Base-by-base conservation (phyloP, 2,113 vertebrate species). In the Bettongia penicillata region DNA sequence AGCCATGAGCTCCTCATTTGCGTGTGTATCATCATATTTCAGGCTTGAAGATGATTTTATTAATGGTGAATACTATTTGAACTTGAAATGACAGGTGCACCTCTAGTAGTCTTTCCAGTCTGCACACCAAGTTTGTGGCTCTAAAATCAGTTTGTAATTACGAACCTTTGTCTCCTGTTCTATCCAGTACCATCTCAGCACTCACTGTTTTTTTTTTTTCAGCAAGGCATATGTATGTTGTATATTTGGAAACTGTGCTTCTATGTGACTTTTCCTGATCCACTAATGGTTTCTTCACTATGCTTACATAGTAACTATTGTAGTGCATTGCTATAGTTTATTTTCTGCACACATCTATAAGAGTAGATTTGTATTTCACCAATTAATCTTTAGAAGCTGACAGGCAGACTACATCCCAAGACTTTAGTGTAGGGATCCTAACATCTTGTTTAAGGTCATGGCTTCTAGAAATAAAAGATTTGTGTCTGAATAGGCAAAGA, bases 151-250 rank as follows among this genome's bases (percentile, higher is more conserved):
- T 61, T 61, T 61, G 57, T 31, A 61, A 31, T 11, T 61, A 61
- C 31, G 28, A 31, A 31, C 28, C 28, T 61, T 61, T 61, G 28
- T 61, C 28, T 93, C 14, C 50, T 90, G 94, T 24, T 93, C 95
- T 90, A 93, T 95, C 51, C 68, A 92, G 14, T 90, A 50, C 25
- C 28, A 93, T 96, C n/a, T 93, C 24, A 96, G 47, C 94, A 95
- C 51, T 90, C 37, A 91, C 3, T 92, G 6, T 3, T 48, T 14
- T 90, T 16, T 92, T 57, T 7, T 57, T 57, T 25, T 61, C 31
- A 61, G 57, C 28, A 28, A 61, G 26, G 53, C 28, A 93, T 47
- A 91, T 91, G 26, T 19, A 92, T 77, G 16, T 2, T 49, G 19
- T 52, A 53, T 10, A 37, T 91, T 91, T 89, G 91, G 47, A 93